Evolutionary conservation across 2,888 invertebrate genomes (phyloP).

Genomic region (Liposcelis brunnea): DNA sequence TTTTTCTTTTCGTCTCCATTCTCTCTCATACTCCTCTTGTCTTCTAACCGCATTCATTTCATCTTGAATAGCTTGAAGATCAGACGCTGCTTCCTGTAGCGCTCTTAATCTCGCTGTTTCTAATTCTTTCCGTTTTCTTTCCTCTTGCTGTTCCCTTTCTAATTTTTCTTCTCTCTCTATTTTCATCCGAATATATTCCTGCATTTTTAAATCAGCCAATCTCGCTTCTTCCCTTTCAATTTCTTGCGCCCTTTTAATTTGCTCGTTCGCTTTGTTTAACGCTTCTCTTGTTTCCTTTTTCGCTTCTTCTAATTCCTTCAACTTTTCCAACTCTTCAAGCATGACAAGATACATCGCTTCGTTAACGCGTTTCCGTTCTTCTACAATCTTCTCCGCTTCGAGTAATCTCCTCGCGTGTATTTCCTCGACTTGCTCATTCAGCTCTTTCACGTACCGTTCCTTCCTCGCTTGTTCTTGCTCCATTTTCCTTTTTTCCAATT

Average conservation of each 20-base stretch:
- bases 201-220: constrained; percentile 42
- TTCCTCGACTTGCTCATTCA: constrained; percentile 32
- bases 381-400: constrained; percentile 33
- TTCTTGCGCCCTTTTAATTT: constrained; percentile 39
- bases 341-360: constrained; percentile 44
- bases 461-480: constrained; percentile 24
- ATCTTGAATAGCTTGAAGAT: constrained; percentile 30
- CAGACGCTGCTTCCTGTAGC: constrained; percentile 35
- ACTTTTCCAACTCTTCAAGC: constrained; percentile 34
- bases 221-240: constrained; percentile 46
- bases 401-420: constrained; percentile 34
- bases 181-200: constrained; percentile 43
- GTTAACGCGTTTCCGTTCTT: constrained; percentile 20
- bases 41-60: constrained; percentile 33
- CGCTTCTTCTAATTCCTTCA: constrained; percentile 28
- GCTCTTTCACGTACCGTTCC: constrained; percentile 18
- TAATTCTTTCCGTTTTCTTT: constrained; percentile 41
- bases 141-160: constrained; percentile 33
- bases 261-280: constrained; percentile 35
- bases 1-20: constrained; percentile 47
- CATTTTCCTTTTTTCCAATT: constrained; percentile 32
- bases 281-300: constrained; percentile 18
- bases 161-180: constrained; percentile 39
- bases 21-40: constrained; percentile 45
- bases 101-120: constrained; percentile 35